Base-by-base conservation (phyloP, 1,140 invertebrate genomes). In the Triops longicaudatus region DNA sequence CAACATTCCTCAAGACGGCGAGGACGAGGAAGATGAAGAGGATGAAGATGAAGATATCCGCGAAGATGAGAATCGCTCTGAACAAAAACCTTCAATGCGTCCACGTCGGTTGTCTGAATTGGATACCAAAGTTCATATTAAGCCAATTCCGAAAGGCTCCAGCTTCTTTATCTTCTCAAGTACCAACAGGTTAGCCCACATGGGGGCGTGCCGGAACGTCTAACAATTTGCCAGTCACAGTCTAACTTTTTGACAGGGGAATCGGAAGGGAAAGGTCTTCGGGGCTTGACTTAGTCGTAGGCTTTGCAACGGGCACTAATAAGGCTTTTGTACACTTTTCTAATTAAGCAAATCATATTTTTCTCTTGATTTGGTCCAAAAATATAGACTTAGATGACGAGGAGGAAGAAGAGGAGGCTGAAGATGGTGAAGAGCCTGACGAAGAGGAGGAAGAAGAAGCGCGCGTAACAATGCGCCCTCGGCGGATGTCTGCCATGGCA, bases 81-180 rank as follows among this genome's bases (percentile, higher is more conserved):
- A 87, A 76, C 74, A 75, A 79, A 80, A 83, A 84, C 84, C 82
- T 82, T 82, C 90, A 77, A 92, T 89, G 81, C 88, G 95, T 81
- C 96, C 96, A 72, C 87, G 96, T 80, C 89, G 96, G 81, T 91
- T 97, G 87, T 90, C 89, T 6, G 89, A 90, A 81, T 79, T 89
- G 5, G 86, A 87, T 80, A 84, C 87, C 31, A 82, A 84, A 26
- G 87, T 80, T 75, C 83, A 89, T 83, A 83, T 86, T 73, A 89
- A 89, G 81, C 89, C 91, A 44, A 89, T 92, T 79, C 91, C 91
- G 74, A 86, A 87, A 80, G 87, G 85, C 73, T 87, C 84, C 77
- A 90, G 90, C 31, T 87, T 92, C 78, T 92, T 92, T 82, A 82
- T 86, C 78, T 85, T 86, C 82, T 83, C 84, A 42, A 79, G 82